Base-by-base conservation (phyloP, 2,888 invertebrate species). In the Lycaena phlaeas region DNA sequence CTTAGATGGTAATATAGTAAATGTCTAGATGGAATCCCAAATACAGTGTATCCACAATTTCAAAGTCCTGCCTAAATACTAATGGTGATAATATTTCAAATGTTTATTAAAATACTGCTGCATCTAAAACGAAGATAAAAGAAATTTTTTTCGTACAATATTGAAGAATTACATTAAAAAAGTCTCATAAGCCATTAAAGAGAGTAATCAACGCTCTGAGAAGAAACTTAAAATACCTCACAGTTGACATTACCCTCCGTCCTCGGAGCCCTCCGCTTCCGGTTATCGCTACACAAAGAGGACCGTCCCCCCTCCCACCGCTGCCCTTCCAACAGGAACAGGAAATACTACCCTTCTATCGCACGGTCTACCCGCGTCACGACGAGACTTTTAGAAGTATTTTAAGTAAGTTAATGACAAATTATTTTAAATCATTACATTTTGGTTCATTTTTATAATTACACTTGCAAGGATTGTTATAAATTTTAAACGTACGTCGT, bases 301-400 rank as follows among this genome's bases (percentile, higher is more conserved):
- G 56, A 59, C 62, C 57, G 59, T 65, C 67, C 59, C 57, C 60
- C 57, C 50, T 36, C 41, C 48, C 47, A 41, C 56, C 57, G 41
- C 36, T 34, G 55, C 48, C 54, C 61, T 52, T 50, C 53, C 57
- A 56, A 59, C 69, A 65, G 74, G 73, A 73, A 74, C 73, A 73
- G 82, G 81, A 82, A 77, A 79, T 68, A 79, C 78, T 84, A 84
- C 82, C 82, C 81, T 82, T 81, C 81, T 76, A 79, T 77, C 76
- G 81, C 72, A 72, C 74, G 71, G 74, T 72, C 76, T 74, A 76
- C 75, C 71, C 76, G 62, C 74, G 68, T 74, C 72, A 73, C 56
- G 64, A 56, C 62, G 50, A 54, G 54, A 61, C 62, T 62, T 68
- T 67, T 60, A 63, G 68, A 72, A 72, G 62, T 66, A 64, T 74